Base-by-base conservation (phyloP, 2,797 vertebrate genomes). In the Poecilia gillii region DNA sequence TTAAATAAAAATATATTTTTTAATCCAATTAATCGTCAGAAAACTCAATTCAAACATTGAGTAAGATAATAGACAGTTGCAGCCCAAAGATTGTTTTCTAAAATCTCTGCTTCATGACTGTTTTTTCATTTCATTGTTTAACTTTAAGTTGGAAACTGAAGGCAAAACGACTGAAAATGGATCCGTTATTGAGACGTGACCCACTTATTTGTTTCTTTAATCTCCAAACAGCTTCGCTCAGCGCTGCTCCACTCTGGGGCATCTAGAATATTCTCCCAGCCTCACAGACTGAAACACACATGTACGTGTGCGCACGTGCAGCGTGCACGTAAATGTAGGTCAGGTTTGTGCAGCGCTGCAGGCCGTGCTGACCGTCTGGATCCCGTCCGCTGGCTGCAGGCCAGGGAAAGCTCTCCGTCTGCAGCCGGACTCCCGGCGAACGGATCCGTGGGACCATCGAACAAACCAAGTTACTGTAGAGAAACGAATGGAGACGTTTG, bases 301-400 rank as follows among this genome's bases (percentile, higher is more conserved):
- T 85, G 89, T 73, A 33, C 5, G 36, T 47, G 4, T 41, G 62
- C 73, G 74, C 80, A 85, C 36, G 28, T 84, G 84, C 62, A 76
- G 31, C 36, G 64, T 39, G 33, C 43, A 18, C 70, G 70, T 79
- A 64, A 85, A 93, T 92, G 79, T 95, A 85, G 86, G 86, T 91
- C 93, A 94, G 78, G 74, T 25, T 76, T 81, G 87, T 91, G 84
- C 82, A 57, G 81, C 0, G 6, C 80, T 83, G 77, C 85, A 74
- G 73, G 74, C 23, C 66, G 41, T 71, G 75, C 81, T 53, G 82
- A 64, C 81, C 41, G 82, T 75, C 72, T 55, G 59, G 68, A 28
- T 81, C 77, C 79, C 78, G 79, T 84, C 78, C 82, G 81, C 23
- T 31, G 4, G 12, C 64, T 72, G 80, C 78, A 6, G 76, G 47